A percentile compares a stretch with the other conserved stretches of the same genome.
Conservation (phyloP, 2,888 invertebrate genomes). For the Limnephilus rhombicus region DNA sequence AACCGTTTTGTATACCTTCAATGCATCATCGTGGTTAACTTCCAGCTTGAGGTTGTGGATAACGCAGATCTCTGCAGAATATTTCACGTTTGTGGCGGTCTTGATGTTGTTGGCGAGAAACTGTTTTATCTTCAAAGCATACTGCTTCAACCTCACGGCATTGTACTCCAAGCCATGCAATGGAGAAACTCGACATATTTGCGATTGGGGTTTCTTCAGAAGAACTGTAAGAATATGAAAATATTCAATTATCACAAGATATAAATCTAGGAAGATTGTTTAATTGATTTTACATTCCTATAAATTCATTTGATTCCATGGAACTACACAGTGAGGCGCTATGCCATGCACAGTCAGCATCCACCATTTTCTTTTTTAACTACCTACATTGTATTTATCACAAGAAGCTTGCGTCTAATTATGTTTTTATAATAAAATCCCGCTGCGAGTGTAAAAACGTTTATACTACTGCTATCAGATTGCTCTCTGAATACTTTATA, state of each 20-base stretch:
- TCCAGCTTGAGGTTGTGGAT: slow-evolving; percentile 72
- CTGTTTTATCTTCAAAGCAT: slow-evolving; percentile 73
- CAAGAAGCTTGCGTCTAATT: too few species aligned
- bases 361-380: too few species aligned
- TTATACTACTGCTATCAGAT: too few species aligned
- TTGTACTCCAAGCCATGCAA: slow-evolving; percentile 72
- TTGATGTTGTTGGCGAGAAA: slow-evolving; percentile 70
- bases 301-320: neutral
- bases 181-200: slow-evolving; percentile 70
- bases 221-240: slow-evolving; percentile 53
- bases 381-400: too few species aligned
- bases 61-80: slow-evolving; percentile 71
- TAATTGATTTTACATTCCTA: too few species aligned
- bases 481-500: too few species aligned
- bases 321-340: too few species aligned
- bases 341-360: too few species aligned
- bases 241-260: neutral
- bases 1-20: slow-evolving; percentile 69
- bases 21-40: slow-evolving; percentile 72
- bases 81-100: slow-evolving; percentile 70
- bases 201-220: slow-evolving; percentile 49
- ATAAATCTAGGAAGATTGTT: too few species aligned
- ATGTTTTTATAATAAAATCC: too few species aligned
- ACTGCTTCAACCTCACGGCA: slow-evolving; percentile 73
- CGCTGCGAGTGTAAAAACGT: too few species aligned